Conservation (phyloP, 1,140 invertebrate genomes). For the Lepidostoma basale region DNA sequence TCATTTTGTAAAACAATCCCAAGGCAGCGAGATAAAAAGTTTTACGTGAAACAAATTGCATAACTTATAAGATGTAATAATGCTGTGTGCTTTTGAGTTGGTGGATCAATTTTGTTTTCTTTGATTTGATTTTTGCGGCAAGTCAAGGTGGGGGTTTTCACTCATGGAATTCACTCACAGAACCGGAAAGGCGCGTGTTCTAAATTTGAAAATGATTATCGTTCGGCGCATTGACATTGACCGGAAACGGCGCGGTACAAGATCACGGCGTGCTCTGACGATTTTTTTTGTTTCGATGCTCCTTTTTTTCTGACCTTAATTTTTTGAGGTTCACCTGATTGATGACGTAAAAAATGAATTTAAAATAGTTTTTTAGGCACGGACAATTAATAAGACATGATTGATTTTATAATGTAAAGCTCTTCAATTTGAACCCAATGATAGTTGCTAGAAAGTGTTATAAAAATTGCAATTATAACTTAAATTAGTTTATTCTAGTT, state of each 20-base stretch:
- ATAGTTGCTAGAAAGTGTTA: too few species aligned
- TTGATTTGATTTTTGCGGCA: not conserved
- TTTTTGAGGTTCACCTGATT: not conserved
- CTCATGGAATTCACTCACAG: not conserved
- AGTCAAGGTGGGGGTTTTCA: slow-evolving; percentile 25
- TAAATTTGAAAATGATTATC: slow-evolving; percentile 20
- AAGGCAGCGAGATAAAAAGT: too few species aligned
- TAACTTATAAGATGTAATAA: too few species aligned
- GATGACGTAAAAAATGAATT: not conserved
- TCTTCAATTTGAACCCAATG: too few species aligned
- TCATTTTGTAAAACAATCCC: too few species aligned
- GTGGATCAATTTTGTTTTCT: not conserved
- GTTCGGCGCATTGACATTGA: slow-evolving; percentile 13
- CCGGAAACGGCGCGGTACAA: slow-evolving; percentile 12
- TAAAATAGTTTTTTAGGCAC: too few species aligned
- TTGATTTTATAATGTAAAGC: too few species aligned
- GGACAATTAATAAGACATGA: too few species aligned
- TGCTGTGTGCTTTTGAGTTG: not conserved
- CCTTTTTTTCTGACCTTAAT: not conserved
- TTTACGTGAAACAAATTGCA: too few species aligned
- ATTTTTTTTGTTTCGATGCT: slow-evolving; percentile 1
- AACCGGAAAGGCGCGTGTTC: slow-evolving; percentile 23
- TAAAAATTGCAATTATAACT: too few species aligned
- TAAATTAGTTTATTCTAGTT: too few species aligned
- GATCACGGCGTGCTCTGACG: not conserved